Conservation (phyloP, 2,113 vertebrate genomes). For the Mirza zaza region DNA sequence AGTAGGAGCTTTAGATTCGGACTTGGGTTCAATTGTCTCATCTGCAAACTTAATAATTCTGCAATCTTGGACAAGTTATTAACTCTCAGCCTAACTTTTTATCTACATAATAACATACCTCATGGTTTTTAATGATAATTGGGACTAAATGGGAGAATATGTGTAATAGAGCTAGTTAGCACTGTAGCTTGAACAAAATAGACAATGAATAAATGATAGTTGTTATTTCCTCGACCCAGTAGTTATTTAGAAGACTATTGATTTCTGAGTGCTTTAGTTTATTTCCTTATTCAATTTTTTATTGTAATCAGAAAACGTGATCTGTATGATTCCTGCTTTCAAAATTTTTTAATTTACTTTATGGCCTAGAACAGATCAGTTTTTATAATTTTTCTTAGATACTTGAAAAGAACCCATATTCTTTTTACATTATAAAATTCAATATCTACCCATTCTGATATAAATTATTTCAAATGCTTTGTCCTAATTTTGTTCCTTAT, state of each 20-base stretch:
- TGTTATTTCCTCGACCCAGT: constrained; percentile 3
- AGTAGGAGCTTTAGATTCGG: constrained; percentile 29
- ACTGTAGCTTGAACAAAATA: constrained; percentile 44
- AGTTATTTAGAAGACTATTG: constrained; percentile 49
- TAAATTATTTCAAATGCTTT: constrained; percentile 48
- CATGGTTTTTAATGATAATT: constrained; percentile 50
- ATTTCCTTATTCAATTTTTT: constrained; percentile 23
- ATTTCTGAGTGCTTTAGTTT: constrained; percentile 34
- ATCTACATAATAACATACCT: not conserved
- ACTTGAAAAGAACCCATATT: constrained; percentile 13
- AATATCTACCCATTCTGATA: not conserved
- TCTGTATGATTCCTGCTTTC: constrained; percentile 12
- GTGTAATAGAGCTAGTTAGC: constrained; percentile 9
- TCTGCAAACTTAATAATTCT: constrained; percentile 30
- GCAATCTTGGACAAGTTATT: constrained; percentile 29
- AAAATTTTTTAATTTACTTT: not conserved
- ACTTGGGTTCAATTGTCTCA: not conserved
- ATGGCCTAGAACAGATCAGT: not conserved
- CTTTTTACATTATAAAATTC: constrained; percentile 47
- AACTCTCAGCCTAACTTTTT: constrained; percentile 22
- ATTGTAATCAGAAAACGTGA: constrained; percentile 33
- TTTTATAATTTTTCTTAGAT: constrained; percentile 53
- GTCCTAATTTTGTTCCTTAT: constrained; percentile 50
- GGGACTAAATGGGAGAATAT: constrained; percentile 28
- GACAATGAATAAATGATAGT: constrained; percentile 28